Base-by-base conservation (phyloP, 2,113 vertebrate genomes). In the Xiphorhynchus elegans region DNA sequence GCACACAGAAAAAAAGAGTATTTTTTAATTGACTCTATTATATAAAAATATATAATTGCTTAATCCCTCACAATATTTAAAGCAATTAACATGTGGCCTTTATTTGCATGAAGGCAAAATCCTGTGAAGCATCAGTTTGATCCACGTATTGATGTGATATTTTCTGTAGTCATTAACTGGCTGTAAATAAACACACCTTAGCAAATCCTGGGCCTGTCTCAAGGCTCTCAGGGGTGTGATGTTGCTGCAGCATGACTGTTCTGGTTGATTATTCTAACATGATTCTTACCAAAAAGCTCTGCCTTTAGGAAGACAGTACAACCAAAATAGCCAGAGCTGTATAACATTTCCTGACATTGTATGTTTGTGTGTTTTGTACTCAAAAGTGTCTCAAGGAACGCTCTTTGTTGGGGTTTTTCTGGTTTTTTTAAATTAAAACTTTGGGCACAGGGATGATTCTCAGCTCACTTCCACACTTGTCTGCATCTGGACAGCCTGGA, bases 41-140 rank as follows among this genome's bases (percentile, higher is more conserved):
- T 44, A 19, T 52, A 68, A 92, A 87, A 83, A 44, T 2, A 18
- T 1, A 0, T 95, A 91, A 68, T 56, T 72, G 49, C 52, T 78
- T 91, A 91, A 95, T 68, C 53, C 66, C 24, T 87, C 87, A 58
- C 19, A 89, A 52, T 84, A 87, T 77, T 94, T 91, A 74, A 91
- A 80, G 56, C 89, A 84, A 55, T 87, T 95, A 81, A 81, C 64
- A 46, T 2, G 33, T 70, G 56, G 64, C 60, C 80, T 60, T 91
- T 52, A 70, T 93, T 95, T 95, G 76, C 86, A 92, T 55, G 49
- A 83, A 90, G 67, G 20, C 67, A 82, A 64, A 87, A 56, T 28
- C 19, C 6, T 28, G 16, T 26, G 31, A 25, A 74, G 50, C 55
- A 50, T 67, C 17, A 16, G 24, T 87, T 86, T 60, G 42, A 46